A percentile compares a stretch with the other conserved stretches of the same genome.
Conservation (phyloP, 1,140 invertebrate genomes). For the Monomorium pharaonis region DNA sequence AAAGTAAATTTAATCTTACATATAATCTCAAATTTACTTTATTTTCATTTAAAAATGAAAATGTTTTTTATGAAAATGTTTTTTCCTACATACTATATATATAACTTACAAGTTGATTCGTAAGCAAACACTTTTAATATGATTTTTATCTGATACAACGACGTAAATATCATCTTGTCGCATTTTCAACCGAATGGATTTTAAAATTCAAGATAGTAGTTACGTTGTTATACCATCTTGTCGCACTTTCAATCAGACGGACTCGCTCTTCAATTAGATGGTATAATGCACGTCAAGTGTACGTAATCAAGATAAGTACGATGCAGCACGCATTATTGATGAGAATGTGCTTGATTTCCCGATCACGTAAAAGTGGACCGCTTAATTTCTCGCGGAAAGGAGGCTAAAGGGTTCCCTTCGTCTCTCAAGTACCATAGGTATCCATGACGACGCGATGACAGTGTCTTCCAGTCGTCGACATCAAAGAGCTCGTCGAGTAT, state of each 20-base stretch:
- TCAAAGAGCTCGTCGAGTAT: constrained; percentile 71
- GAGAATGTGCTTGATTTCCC: background rate
- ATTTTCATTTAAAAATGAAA: background rate
- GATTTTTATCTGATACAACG: background rate
- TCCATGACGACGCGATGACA: constrained; percentile 70
- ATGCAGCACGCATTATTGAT: constrained; percentile 41
- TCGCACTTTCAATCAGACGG: background rate
- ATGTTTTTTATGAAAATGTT: too few relatives aligned
- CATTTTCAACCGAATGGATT: background rate
- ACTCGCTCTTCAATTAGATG: constrained; percentile 3
- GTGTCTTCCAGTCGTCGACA: constrained; percentile 62
- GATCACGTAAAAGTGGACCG: constrained; percentile 31
- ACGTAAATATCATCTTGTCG: background rate
- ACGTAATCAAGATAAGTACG: background rate
- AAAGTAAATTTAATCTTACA: background rate
- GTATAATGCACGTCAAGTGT: background rate
- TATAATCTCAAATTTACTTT: background rate
- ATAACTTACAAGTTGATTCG: background rate
- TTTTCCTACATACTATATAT: too few relatives aligned
- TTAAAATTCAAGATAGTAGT: background rate
- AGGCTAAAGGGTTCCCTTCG: constrained; percentile 4
- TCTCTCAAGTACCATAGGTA: constrained; percentile 45
- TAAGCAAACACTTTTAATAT: background rate
- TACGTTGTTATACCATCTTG: background rate
- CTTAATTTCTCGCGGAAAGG: constrained; percentile 61